Conservation (phyloP, 1,140 invertebrate genomes). For the Camponotus floridanus region DNA sequence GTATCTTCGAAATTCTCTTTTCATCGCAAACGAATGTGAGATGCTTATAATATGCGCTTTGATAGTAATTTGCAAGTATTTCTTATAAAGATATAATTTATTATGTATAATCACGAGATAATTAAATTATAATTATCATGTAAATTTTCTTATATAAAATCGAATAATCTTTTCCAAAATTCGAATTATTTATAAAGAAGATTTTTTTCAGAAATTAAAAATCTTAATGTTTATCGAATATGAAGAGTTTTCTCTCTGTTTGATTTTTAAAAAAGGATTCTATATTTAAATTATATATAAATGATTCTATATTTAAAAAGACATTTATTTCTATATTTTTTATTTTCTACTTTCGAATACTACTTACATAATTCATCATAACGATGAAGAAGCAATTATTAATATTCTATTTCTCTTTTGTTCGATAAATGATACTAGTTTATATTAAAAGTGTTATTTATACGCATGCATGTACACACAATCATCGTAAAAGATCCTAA, state of each 20-base stretch:
- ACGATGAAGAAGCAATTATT: background rate
- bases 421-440: conserved; percentile 22
- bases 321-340: background rate
- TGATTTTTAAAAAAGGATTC: background rate
- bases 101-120: background rate
- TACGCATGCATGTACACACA: conserved; percentile 15
- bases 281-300: background rate
- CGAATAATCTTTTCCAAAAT: background rate
- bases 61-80: background rate
- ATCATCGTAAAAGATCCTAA: conserved; percentile 28
- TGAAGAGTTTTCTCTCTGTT: background rate
- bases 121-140: background rate
- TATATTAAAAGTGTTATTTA: conserved; percentile 68
- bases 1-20: background rate
- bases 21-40: background rate
- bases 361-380: background rate
- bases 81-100: background rate
- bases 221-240: background rate
- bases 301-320: background rate
- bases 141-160: background rate
- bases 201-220: background rate
- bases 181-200: background rate
- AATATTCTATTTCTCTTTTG: background rate
- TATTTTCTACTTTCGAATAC: background rate
- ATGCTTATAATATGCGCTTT: background rate